phyloP scores from a whole-genome alignment of 2,888 invertebrate genomes.

The Hydriomena furcata region DNA sequence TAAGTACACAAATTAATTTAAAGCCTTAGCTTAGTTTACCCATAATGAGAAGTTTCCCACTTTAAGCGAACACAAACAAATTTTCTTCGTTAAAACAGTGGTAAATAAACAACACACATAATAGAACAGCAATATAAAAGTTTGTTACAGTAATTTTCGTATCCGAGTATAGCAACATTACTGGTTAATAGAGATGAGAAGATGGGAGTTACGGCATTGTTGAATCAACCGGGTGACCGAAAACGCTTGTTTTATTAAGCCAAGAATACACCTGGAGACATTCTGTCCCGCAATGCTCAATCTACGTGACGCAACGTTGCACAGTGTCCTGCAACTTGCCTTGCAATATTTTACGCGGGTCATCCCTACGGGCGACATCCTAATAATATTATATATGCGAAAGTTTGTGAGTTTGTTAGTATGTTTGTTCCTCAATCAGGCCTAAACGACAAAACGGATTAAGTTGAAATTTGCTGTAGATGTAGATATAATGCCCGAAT shows the following conservation, averaged over 20 bases:
- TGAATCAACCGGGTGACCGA: not conserved
- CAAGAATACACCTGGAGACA: too few species aligned
- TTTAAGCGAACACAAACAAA: slow-evolving; percentile 31
- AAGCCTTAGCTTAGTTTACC: slow-evolving; percentile 21
- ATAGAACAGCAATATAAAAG: slow-evolving; percentile 36
- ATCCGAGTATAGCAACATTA: slow-evolving; percentile 27
- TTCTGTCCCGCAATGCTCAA: too few species aligned
- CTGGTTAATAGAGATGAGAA: slow-evolving; percentile 29
- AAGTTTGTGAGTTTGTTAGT: too few species aligned
- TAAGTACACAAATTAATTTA: slow-evolving; percentile 22
- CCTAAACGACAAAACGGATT: too few species aligned
- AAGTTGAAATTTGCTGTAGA: too few species aligned
- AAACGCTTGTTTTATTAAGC: not conserved
- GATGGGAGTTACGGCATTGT: slow-evolving; percentile 14
- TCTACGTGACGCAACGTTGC: too few species aligned
- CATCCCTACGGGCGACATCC: too few species aligned
- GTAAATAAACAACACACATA: slow-evolving; percentile 36
- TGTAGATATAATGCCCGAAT: too few species aligned
- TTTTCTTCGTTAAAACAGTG: slow-evolving; percentile 26
- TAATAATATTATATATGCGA: too few species aligned
- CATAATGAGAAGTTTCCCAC: slow-evolving; percentile 28
- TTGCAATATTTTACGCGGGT: too few species aligned
- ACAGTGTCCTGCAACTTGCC: too few species aligned
- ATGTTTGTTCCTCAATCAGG: too few species aligned
- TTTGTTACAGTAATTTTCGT: slow-evolving; percentile 31